Percentiles rank a stretch among this genome's conserved stretches.
Evolutionary conservation across 2,113 vertebrate species (phyloP).

Genomic region (Labeo catla): DNA sequence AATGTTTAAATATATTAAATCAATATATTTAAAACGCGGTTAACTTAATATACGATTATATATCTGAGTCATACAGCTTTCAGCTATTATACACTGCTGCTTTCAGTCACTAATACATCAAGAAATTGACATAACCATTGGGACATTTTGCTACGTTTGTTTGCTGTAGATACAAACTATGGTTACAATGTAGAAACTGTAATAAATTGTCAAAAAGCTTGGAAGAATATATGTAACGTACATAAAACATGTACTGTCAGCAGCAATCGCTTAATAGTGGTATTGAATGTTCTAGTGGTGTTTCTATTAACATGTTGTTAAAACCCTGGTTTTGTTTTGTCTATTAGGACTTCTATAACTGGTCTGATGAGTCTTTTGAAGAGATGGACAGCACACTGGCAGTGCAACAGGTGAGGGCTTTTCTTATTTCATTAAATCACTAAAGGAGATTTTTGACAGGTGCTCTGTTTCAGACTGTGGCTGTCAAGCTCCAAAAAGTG

Average conservation of each 20-base stretch:
- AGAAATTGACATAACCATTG: background rate
- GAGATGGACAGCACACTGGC: conserved; percentile 99
- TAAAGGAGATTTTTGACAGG: background rate
- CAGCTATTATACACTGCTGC: background rate
- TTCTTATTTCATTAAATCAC: background rate
- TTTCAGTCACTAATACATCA: background rate
- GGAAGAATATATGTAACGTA: background rate
- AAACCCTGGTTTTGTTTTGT: background rate
- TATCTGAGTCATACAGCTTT: background rate
- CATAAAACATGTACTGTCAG: too few species aligned
- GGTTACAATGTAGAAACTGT: background rate
- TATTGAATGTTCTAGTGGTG: background rate
- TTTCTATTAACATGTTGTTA: background rate
- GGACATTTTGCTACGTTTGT: background rate
- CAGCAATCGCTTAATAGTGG: too few species aligned
- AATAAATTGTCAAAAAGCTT: background rate
- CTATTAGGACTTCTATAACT: conserved; percentile 95
- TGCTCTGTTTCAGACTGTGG: background rate
- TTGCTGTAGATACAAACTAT: background rate
- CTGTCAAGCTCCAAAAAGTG: background rate
- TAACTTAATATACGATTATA: background rate
- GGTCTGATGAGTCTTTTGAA: conserved; percentile 99
- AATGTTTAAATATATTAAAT: background rate
- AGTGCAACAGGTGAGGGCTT: conserved; percentile 89
- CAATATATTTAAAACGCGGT: background rate